A percentile compares a stretch with the other conserved stretches of the same genome.
These are phyloP conservation scores for Falco columbarius DNA, from an alignment of 2,797 vertebrate genomes.

Conservation along the genomic window DNA sequence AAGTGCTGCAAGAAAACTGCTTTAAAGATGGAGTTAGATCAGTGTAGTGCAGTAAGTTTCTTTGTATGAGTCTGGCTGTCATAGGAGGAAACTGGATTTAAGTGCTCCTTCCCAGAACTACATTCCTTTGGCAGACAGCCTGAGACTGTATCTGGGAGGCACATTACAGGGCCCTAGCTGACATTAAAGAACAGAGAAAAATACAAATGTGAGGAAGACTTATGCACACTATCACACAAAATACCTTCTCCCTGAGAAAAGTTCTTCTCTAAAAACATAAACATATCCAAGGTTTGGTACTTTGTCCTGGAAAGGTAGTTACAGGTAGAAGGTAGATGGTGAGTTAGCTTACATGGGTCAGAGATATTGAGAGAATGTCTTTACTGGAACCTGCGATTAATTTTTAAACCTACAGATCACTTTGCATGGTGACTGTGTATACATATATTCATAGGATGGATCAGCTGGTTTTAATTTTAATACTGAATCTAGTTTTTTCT, in stretches of 20 bases:
- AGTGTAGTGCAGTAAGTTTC: not conserved
- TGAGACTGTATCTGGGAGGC: constrained; percentile 17
- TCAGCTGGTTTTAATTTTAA: not conserved
- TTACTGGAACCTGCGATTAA: not conserved
- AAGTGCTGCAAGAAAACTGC: not conserved
- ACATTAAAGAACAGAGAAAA: not conserved
- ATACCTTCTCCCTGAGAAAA: not conserved
- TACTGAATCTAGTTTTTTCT: not conserved
- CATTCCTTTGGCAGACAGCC: constrained; percentile 46
- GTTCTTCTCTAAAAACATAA: not conserved
- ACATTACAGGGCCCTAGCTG: not conserved
- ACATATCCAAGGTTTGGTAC: not conserved
- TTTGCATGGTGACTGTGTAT: not conserved
- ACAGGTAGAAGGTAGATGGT: not conserved
- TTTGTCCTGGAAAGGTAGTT: not conserved
- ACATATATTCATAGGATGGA: not conserved
- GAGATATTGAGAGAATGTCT: not conserved
- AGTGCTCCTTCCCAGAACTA: not conserved
- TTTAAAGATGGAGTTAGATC: not conserved
- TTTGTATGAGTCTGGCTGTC: not conserved
- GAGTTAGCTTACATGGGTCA: not conserved
- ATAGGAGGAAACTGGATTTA: not conserved
- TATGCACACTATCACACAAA: not conserved
- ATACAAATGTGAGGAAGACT: not conserved
- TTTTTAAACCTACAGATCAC: not conserved